Evolutionary conservation across 2,797 vertebrate genomes (phyloP).

Genomic region (Tokudaia muenninki): DNA sequence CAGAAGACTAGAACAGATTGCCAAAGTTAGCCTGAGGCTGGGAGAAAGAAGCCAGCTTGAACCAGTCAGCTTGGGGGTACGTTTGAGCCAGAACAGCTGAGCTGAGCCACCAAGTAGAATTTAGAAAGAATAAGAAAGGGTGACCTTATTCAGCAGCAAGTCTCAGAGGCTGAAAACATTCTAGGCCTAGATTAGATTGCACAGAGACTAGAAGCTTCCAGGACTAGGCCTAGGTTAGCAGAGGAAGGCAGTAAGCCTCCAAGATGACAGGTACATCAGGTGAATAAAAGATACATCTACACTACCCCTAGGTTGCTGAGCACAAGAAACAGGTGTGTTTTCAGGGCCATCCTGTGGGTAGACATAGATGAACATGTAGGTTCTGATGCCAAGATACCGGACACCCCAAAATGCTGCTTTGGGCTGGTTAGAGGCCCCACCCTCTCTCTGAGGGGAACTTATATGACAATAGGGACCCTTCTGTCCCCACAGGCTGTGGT

Average conservation of each 20-base stretch:
- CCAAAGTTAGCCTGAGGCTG: background rate
- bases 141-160: background rate
- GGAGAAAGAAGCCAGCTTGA: background rate
- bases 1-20: background rate
- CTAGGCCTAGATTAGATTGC: background rate
- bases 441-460: background rate
- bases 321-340: background rate
- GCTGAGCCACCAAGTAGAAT: background rate
- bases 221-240: background rate
- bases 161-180: background rate
- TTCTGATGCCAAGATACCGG: background rate
- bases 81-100: background rate
- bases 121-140: background rate
- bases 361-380: background rate
- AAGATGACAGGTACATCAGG: background rate
- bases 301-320: background rate
- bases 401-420: background rate
- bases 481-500: constrained; percentile 89
- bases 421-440: background rate
- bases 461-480: background rate
- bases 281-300: background rate
- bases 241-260: background rate
- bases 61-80: background rate
- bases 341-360: background rate
- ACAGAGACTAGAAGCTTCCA: background rate